Conservation (phyloP, 2,888 invertebrate species). For the Zele albiditarsus region DNA sequence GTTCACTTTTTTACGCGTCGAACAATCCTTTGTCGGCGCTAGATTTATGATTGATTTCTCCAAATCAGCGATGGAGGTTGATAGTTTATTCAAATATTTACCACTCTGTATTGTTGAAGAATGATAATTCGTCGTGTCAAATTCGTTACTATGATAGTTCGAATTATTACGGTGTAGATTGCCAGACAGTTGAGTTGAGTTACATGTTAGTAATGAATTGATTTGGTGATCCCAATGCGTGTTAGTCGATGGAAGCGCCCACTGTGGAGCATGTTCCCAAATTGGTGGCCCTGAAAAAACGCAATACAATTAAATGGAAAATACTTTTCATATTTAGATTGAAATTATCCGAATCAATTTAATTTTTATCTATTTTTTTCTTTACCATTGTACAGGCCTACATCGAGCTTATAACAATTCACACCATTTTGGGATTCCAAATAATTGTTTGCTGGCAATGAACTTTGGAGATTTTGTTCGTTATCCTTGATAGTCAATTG, state of each 20-base stretch:
- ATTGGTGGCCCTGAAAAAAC: conserved; percentile 57
- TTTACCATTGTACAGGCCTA: conserved; percentile 63
- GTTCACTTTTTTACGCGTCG: background rate
- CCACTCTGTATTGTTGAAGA: background rate
- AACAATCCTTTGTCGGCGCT: conserved; percentile 15
- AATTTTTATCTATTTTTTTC: background rate
- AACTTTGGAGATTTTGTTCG: conserved; percentile 44
- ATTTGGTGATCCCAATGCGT: conserved; percentile 60
- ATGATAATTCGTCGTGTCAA: conserved; percentile 33
- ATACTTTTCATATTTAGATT: background rate
- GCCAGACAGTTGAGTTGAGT: conserved; percentile 45
- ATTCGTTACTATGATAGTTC: conserved; percentile 31
- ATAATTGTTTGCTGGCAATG: conserved; percentile 46
- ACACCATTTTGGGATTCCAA: conserved; percentile 60
- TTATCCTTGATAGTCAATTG: conserved; percentile 45
- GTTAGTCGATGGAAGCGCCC: conserved; percentile 65
- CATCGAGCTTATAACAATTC: conserved; percentile 53
- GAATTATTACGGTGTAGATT: conserved; percentile 44
- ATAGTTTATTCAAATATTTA: conserved; percentile 10
- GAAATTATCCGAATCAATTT: background rate
- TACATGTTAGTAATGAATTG: conserved; percentile 62
- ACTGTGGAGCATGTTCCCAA: conserved; percentile 65
- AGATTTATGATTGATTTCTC: conserved; percentile 7
- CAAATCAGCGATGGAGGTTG: background rate
- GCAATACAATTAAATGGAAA: too few relatives aligned